These are phyloP conservation scores for Leptura quadrifasciata DNA, from an alignment of 2,888 invertebrate species.

Conservation along the genomic window DNA sequence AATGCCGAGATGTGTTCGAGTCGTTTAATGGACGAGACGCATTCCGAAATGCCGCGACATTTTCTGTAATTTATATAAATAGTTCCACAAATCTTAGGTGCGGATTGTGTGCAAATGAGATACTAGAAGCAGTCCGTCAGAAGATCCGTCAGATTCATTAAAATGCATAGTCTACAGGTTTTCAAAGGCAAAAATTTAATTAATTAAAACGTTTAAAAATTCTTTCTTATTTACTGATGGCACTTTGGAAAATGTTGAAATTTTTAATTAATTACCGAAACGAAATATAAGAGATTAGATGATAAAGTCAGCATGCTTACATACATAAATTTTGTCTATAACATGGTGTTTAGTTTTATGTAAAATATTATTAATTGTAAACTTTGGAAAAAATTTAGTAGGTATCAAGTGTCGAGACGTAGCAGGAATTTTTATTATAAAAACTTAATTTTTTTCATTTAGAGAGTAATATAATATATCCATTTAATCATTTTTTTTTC, in stretches of 20 bases:
- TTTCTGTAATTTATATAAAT: conserved; percentile 66
- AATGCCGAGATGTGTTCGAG: conserved; percentile 24
- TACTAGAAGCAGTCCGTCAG: conserved; percentile 61
- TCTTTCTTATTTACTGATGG: neutral
- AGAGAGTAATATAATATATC: neutral
- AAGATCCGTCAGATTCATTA: conserved; percentile 62
- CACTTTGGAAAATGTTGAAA: conserved; percentile 24
- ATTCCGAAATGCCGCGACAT: conserved; percentile 61
- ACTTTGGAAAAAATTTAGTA: neutral
- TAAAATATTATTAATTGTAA: conserved; percentile 19
- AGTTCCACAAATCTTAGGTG: conserved; percentile 65
- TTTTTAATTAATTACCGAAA: conserved; percentile 38
- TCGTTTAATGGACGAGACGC: conserved; percentile 25
- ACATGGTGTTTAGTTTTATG: conserved; percentile 1
- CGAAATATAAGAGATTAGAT: conserved; percentile 26
- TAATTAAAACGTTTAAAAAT: conserved; percentile 52
- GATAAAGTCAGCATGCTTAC: conserved; percentile 18
- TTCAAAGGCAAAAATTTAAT: conserved; percentile 58
- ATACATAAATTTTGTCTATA: conserved; percentile 27
- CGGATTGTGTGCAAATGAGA: conserved; percentile 68
- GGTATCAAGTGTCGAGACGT: conserved; percentile 30
- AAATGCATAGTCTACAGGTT: conserved; percentile 58
- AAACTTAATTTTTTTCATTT: conserved; percentile 5
- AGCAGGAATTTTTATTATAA: conserved; percentile 32
- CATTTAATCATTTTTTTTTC: neutral